Evolutionary conservation across 2,888 invertebrate genomes (phyloP).

Genomic region (Lasioglossum calceatum): DNA sequence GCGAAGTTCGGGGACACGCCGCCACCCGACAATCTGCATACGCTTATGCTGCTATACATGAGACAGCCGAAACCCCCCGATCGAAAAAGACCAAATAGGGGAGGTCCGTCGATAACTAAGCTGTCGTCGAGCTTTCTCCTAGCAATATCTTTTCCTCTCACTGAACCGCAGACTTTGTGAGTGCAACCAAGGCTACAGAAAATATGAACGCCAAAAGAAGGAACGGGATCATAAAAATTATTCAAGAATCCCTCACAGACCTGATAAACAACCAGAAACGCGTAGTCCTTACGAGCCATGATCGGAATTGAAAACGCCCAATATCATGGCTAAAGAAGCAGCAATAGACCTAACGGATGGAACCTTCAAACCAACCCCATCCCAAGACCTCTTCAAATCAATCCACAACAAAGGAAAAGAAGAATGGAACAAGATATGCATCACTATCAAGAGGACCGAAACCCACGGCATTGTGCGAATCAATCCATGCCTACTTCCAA

Average conservation of each 20-base stretch:
- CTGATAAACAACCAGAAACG: background rate
- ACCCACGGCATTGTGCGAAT: background rate
- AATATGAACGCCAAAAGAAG: background rate
- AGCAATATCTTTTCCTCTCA: background rate
- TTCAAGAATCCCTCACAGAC: background rate
- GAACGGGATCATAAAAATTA: background rate
- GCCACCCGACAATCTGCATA: slow-evolving; percentile 80
- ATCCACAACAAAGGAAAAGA: background rate
- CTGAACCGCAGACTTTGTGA: background rate
- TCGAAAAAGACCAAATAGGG: slow-evolving; percentile 44
- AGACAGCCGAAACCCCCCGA: slow-evolving; percentile 44
- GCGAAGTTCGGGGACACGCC: slow-evolving; percentile 78
- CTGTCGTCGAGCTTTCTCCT: slow-evolving; percentile 61
- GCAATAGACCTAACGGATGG: background rate
- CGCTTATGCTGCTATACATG: slow-evolving; percentile 68
- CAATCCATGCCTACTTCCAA: background rate
- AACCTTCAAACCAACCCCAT: background rate
- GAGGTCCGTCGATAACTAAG: slow-evolving; percentile 55
- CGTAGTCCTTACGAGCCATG: background rate
- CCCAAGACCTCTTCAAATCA: background rate
- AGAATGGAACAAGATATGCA: background rate
- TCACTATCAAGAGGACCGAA: background rate
- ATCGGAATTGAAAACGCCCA: background rate
- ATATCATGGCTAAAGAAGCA: background rate
- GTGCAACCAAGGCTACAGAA: background rate